Base-by-base conservation (phyloP, 1,140 invertebrate genomes). In the Contarinia nasturtii region DNA sequence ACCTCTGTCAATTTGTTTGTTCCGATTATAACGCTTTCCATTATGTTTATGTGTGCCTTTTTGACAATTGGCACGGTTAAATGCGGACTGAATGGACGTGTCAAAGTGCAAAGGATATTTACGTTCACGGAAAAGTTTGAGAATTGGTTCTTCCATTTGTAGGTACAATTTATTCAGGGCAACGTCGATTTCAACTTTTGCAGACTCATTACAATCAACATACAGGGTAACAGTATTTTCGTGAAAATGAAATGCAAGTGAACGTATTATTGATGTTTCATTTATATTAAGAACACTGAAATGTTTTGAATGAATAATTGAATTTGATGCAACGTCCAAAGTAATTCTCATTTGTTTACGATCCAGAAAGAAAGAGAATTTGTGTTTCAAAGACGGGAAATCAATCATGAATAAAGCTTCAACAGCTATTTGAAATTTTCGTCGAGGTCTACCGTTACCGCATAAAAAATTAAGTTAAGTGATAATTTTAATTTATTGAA, bases 351-450 rank as follows among this genome's bases (percentile, higher is more conserved):
- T 76, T 4, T 68, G 62, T 42, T 67, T 67, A 52, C 77, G 64
- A 56, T 84, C 79, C 41, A 82, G 56, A 50, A 77, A 68, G 40
- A 83, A 60, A 15, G 71, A 64, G 54, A 82, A 75, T 56, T 78
- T 77, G 20, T 77, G 69, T 51, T 75, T 69, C 5, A 71, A 57
- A 45, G 68, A 67, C 4, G 69, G 68, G 55, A 79, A 79, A 50
- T 78, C 76, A 2, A 79, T 67, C 18, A 73, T 71, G 22, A 82
- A 67, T 1, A 84, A 60, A 1, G 74, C 77, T 51, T 82, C 77
- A 27, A 71, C 57, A 1, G 62, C 59, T 19, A 61, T 63, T 38
- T 65, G 61, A 19, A 64, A 55, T 47, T 72, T 71, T 49, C 69
- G 73, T 33, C 66, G 71, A 1, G 67, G 66, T 52, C 61, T 64